Evolutionary conservation across 2,888 invertebrate species (phyloP), one percentile per base, ranked within the genome.

Genomic region (Laspeyria flexula): DNA sequence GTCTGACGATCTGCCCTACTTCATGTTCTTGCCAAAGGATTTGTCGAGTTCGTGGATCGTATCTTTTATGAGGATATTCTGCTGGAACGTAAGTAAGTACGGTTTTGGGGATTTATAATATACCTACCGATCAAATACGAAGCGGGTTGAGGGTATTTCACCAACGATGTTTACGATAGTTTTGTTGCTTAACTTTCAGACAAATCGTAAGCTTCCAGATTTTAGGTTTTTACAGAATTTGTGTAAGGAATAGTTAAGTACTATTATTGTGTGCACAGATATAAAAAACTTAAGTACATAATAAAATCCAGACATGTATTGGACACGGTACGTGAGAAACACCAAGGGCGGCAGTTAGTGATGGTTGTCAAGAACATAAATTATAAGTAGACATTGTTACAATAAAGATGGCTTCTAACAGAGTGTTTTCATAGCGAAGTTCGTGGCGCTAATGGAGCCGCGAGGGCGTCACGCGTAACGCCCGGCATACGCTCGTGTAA

Each of bases 11-110:
- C 86, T 90, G 87, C 88, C 87, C 86, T 85, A 88, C 87, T 88
- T 85, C 87, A 84, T 88, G 88, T 88, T 89, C 88, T 86, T 87
- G 89, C 87, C 87, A 86, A 88, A 88, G 89, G 89, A 90, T 90
- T 90, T 90, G 90, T 88, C 85, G 87, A 85, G 84, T 84, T 85
- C 85, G 83, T 86, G 85, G 84, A 86, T 85, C 87, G 85, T 88
- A 88, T 86, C 86, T 86, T 88, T 88, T 89, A 88, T 86, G 89
- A 86, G 86, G 83, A 86, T 83, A 85, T 85, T 83, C 75, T 76
- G 75, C 70, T 75, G 79, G 79, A 82, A 84, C 80, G 85, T 86
- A 87, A 85, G 85, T 85, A 85, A 83, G 83, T 85, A 87, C 80
- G 85, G 83, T 84, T 87, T 85, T 74, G 81, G 85, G 85, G 85